A percentile compares a stretch with the other conserved stretches of the same genome.
These are phyloP conservation scores for Chelonoidis abingdonii DNA, from an alignment of 2,113 vertebrate species.

Conservation along the genomic window DNA sequence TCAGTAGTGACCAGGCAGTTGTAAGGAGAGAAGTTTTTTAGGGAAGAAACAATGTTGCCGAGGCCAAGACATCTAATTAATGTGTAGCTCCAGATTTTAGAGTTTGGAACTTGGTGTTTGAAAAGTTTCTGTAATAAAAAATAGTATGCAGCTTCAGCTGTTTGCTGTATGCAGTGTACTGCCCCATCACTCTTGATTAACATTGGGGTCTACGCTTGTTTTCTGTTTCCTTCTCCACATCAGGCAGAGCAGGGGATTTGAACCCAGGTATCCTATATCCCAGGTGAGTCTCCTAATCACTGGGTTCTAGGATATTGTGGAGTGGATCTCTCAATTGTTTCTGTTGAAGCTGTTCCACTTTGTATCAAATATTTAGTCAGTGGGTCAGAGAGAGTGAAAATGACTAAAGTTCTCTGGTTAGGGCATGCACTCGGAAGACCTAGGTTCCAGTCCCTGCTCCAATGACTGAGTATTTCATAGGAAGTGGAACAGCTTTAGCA, in stretches of 20 bases:
- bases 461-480: neutral
- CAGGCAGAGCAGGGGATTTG: neutral
- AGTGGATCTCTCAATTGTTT: neutral
- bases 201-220: neutral
- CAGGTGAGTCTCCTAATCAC: neutral
- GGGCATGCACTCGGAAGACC: neutral
- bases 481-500: neutral
- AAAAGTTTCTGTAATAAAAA: neutral
- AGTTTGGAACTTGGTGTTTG: neutral
- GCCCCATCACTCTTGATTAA: neutral
- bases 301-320: neutral
- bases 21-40: neutral
- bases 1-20: neutral
- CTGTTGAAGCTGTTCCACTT: neutral
- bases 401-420: neutral
- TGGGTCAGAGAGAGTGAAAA: neutral
- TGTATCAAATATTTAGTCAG: neutral
- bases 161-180: neutral
- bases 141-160: neutral
- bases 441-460: neutral
- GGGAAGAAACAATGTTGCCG: neutral
- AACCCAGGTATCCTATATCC: neutral
- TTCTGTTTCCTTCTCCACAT: neutral
- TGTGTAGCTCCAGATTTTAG: neutral
- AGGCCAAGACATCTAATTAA: neutral